phyloP scores from a whole-genome alignment of 2,888 invertebrate genomes.

The Protodeltote pygarga region DNA sequence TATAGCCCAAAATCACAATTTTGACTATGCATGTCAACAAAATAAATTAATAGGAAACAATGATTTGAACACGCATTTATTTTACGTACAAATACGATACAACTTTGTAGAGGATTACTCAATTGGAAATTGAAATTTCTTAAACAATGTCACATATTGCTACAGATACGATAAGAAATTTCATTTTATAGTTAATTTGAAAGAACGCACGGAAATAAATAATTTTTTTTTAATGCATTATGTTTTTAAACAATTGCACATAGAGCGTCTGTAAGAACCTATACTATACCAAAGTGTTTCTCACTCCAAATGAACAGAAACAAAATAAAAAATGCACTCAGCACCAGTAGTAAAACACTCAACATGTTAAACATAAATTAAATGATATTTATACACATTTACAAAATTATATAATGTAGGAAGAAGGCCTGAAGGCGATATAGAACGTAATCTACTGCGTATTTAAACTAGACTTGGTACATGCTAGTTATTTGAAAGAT shows the following conservation, averaged over 20 bases:
- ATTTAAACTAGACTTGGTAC: background rate
- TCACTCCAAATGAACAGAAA: slow-evolving; percentile 45
- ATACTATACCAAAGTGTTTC: slow-evolving; percentile 30
- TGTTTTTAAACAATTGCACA: slow-evolving; percentile 22
- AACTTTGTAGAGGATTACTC: background rate
- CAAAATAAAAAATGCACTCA: slow-evolving; percentile 70
- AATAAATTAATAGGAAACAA: slow-evolving; percentile 45
- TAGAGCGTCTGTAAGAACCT: slow-evolving; percentile 30
- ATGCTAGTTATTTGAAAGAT: background rate
- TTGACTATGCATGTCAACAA: slow-evolving; percentile 64
- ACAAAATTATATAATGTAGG: slow-evolving; percentile 60
- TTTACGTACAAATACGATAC: slow-evolving; percentile 20
- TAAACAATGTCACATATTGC: slow-evolving; percentile 4
- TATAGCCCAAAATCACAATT: slow-evolving; percentile 75
- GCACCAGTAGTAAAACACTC: slow-evolving; percentile 74
- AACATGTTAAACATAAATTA: slow-evolving; percentile 75
- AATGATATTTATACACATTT: slow-evolving; percentile 79
- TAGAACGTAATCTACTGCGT: background rate
- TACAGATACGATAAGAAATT: no score
- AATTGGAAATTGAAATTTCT: slow-evolving; percentile 5
- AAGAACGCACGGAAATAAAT: slow-evolving; percentile 36
- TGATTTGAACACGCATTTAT: slow-evolving; percentile 36
- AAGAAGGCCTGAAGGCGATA: slow-evolving; percentile 26
- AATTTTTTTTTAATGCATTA: no score
- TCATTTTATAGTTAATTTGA: background rate